A percentile compares a stretch with the other conserved stretches of the same genome.
phyloP scores from a whole-genome alignment of 2,888 invertebrate genomes.

The Pristionchus japonicus region DNA sequence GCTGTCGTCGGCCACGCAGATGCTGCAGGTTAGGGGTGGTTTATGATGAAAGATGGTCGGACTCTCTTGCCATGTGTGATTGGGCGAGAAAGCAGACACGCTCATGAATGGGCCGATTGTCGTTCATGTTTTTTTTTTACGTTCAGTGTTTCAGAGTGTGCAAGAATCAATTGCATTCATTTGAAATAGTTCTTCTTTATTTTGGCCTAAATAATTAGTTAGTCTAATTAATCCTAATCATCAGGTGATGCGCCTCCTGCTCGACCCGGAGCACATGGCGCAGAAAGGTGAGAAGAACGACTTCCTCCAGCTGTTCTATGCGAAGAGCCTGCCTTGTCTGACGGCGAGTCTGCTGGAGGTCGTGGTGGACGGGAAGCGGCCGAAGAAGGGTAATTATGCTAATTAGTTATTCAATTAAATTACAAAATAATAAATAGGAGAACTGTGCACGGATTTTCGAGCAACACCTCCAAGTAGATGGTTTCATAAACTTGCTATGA shows the following conservation, averaged over 20 bases:
- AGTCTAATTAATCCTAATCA: not conserved
- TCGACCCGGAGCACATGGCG: constrained; percentile 73
- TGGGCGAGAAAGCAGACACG: no score
- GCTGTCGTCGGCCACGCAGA: constrained; percentile 92
- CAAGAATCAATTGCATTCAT: no score
- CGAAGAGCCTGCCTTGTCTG: constrained; percentile 94
- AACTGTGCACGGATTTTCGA: no score
- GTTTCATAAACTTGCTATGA: not conserved
- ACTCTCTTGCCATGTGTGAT: no score
- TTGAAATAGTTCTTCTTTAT: no score
- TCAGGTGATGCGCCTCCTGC: constrained; percentile 65
- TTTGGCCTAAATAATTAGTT: no score
- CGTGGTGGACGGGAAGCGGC: constrained; percentile 78
- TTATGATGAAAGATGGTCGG: no score
- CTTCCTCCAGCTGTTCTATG: constrained; percentile 98
- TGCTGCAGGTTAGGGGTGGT: constrained; percentile 92
- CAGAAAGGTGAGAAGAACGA: constrained; percentile 95
- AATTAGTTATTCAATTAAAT: not conserved
- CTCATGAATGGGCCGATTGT: no score
- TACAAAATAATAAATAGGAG: no score
- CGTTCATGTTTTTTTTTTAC: no score
- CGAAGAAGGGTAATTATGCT: constrained; percentile 60
- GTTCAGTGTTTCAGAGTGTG: no score
- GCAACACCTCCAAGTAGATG: not conserved
- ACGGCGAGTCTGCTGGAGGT: constrained; percentile 95